A percentile compares a stretch with the other conserved stretches of the same genome.
Conservation (phyloP, 1,140 invertebrate species). For the Cherax quadricarinatus region DNA sequence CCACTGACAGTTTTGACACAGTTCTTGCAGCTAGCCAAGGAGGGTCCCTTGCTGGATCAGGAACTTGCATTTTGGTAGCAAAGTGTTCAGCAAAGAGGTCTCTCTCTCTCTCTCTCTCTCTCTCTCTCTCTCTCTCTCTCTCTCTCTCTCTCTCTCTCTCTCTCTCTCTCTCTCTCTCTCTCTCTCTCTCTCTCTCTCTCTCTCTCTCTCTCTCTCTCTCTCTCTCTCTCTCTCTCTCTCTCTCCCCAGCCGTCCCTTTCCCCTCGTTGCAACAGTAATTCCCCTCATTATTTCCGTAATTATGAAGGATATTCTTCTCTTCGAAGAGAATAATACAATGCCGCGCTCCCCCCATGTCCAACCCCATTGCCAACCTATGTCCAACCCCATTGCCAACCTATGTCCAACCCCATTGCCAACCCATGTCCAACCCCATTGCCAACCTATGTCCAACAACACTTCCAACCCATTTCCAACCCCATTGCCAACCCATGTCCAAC, state of each 20-base stretch:
- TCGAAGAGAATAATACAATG: too few relatives aligned
- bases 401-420: background rate
- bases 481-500: background rate
- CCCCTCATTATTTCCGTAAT: too few relatives aligned
- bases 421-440: background rate
- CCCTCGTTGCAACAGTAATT: background rate
- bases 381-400: background rate
- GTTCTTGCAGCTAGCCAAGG: too few relatives aligned
- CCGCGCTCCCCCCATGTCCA: background rate
- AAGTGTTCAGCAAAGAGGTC: too few relatives aligned
- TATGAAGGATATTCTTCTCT: too few relatives aligned
- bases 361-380: too few relatives aligned
- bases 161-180: background rate
- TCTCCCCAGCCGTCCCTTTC: too few relatives aligned
- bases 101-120: background rate
- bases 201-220: background rate
- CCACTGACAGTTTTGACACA: too few relatives aligned
- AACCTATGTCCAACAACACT: background rate
- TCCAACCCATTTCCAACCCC: background rate
- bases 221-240: too few relatives aligned
- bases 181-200: background rate
- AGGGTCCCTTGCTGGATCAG: too few relatives aligned
- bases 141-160: background rate
- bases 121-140: background rate
- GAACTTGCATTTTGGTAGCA: too few relatives aligned